Evolutionary conservation across 2,797 vertebrate genomes (phyloP).

Genomic region (Ctenochaetus hawaiiensis): DNA sequence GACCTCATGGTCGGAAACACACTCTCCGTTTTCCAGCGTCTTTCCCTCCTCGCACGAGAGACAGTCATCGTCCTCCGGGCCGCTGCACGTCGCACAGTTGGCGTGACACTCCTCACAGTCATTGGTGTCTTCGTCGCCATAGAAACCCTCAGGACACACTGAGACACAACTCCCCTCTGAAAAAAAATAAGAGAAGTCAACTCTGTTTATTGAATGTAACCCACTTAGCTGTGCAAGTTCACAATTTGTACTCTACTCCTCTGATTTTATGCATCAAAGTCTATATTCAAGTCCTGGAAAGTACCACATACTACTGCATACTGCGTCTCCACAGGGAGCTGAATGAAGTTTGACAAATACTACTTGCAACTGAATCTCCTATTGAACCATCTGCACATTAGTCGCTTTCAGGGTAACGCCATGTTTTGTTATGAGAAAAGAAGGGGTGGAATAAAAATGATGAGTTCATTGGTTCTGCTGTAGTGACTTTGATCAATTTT

Average conservation of each 20-base stretch:
- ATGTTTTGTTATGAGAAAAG: too few species aligned
- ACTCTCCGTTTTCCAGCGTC: conserved; percentile 75
- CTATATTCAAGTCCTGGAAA: neutral
- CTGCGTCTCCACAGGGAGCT: neutral
- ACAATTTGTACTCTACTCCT: neutral
- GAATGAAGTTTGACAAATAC: conserved; percentile 1
- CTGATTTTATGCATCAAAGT: neutral
- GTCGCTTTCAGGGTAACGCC: too few species aligned
- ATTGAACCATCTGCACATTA: too few species aligned
- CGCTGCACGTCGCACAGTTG: conserved; percentile 86
- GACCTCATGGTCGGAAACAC: conserved; percentile 72
- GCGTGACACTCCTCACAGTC: conserved; percentile 90
- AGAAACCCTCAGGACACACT: conserved; percentile 87
- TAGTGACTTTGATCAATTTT: neutral
- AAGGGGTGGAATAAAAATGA: too few species aligned
- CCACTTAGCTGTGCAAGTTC: neutral
- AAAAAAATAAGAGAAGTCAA: conserved; percentile 9
- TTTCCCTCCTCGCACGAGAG: conserved; percentile 78
- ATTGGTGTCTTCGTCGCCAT: conserved; percentile 84
- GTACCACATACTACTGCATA: neutral
- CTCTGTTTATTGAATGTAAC: neutral
- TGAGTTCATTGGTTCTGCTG: too few species aligned
- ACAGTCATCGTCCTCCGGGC: conserved; percentile 83
- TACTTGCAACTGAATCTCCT: too few species aligned
- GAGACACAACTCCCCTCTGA: conserved; percentile 88